phyloP scores from a whole-genome alignment of 2,888 invertebrate species.

The Hoplodrina blanda region DNA sequence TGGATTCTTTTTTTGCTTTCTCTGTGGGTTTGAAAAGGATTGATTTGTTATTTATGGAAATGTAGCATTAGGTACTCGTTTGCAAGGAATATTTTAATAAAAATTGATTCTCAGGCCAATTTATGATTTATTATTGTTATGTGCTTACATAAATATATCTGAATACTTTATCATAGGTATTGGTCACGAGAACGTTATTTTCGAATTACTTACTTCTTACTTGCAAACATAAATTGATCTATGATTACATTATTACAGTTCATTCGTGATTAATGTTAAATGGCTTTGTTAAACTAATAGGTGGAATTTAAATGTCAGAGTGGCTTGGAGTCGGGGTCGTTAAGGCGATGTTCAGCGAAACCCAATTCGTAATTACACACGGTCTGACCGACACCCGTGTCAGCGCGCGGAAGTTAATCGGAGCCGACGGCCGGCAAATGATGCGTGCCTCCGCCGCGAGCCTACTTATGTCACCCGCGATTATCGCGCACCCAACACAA shows the following conservation, averaged over 20 bases:
- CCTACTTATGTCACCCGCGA: conserved; percentile 85
- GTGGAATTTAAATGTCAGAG: conserved; percentile 72
- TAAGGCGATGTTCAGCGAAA: conserved; percentile 73
- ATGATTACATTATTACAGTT: conserved; percentile 58
- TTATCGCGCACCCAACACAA: conserved; percentile 78
- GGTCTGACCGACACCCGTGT: conserved; percentile 79
- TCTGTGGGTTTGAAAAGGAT: conserved; percentile 75
- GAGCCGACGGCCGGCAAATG: conserved; percentile 84
- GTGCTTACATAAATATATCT: conserved; percentile 25
- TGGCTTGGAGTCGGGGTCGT: conserved; percentile 66
- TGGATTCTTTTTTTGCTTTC: conserved; percentile 75
- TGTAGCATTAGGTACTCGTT: conserved; percentile 63
- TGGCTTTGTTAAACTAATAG: conserved; percentile 68
- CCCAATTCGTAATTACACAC: conserved; percentile 78
- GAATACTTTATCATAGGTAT: conserved; percentile 20
- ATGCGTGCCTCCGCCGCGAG: conserved; percentile 83
- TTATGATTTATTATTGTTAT: conserved; percentile 42
- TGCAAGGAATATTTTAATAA: conserved; percentile 62
- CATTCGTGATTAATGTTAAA: conserved; percentile 61
- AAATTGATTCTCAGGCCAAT: conserved; percentile 55
- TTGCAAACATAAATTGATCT: conserved; percentile 38
- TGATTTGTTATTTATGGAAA: conserved; percentile 77
- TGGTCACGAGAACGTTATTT: conserved; percentile 28
- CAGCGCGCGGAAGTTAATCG: conserved; percentile 81
- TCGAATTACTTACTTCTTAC: conserved; percentile 33